Evolutionary conservation across 2,888 invertebrate genomes (phyloP).

Genomic region (Eilema griseolum): DNA sequence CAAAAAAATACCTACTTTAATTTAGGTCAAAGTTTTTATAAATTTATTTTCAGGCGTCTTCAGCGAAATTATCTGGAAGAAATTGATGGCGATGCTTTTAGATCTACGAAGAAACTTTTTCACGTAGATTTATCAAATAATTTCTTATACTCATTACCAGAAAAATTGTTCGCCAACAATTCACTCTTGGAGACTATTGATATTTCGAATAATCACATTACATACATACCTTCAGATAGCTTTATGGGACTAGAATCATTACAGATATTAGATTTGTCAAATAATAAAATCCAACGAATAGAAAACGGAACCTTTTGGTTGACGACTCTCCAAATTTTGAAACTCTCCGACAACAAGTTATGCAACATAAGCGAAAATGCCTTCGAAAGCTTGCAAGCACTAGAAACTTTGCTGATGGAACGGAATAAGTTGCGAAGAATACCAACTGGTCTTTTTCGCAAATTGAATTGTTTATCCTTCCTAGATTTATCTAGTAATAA

Average conservation of each 20-base stretch:
- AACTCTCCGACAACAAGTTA: conserved; percentile 90
- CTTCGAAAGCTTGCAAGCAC: conserved; percentile 81
- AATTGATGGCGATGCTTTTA: conserved; percentile 86
- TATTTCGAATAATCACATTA: conserved; percentile 89
- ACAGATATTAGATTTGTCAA: conserved; percentile 90
- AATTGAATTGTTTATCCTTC: conserved; percentile 80
- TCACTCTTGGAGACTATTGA: conserved; percentile 88
- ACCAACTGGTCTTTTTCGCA: conserved; percentile 79
- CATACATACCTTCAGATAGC: conserved; percentile 85
- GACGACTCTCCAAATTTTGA: conserved; percentile 87
- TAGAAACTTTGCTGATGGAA: conserved; percentile 85
- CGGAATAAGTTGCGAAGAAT: conserved; percentile 85
- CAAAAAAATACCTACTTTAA: neutral
- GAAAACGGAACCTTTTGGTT: conserved; percentile 88
- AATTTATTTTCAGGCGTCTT: conserved; percentile 85
- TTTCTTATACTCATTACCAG: conserved; percentile 86
- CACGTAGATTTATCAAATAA: conserved; percentile 91
- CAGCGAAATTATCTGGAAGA: conserved; percentile 89
- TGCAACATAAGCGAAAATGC: conserved; percentile 86
- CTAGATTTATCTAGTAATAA: conserved; percentile 87
- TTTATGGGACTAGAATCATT: conserved; percentile 87
- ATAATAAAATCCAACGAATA: conserved; percentile 88
- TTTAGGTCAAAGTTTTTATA: conserved; percentile 6
- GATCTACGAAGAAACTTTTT: conserved; percentile 87
- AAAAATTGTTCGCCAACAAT: conserved; percentile 87